Evolutionary conservation across 2,888 invertebrate species (phyloP).

Genomic region (Cartodere bifasciata): DNA sequence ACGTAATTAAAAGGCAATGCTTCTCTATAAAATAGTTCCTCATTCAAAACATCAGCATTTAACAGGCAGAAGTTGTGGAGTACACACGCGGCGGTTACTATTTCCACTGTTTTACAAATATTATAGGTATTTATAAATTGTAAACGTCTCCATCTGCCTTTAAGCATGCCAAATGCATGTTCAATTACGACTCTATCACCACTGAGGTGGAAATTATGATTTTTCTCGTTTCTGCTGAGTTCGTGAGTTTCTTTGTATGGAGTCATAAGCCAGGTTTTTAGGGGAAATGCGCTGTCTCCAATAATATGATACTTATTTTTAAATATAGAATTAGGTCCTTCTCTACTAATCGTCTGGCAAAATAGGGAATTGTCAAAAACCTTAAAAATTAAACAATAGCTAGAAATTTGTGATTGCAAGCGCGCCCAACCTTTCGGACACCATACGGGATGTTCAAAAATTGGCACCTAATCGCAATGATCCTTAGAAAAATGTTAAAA

Average conservation of each 20-base stretch:
- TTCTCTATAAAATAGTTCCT: too few relatives aligned
- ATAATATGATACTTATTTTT: not conserved
- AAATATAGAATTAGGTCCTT: too few relatives aligned
- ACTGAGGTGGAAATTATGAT: not conserved
- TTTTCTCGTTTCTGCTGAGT: not conserved
- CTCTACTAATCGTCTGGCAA: not conserved
- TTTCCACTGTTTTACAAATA: slow-evolving; percentile 13
- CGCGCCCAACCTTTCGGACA: too few relatives aligned
- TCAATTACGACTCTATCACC: slow-evolving; percentile 6
- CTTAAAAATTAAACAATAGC: slow-evolving; percentile 10
- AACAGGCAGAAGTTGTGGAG: slow-evolving; percentile 12
- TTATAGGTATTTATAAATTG: slow-evolving; percentile 14
- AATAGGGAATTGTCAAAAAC: not conserved
- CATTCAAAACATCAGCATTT: slow-evolving; percentile 7
- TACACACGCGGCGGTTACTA: slow-evolving; percentile 12
- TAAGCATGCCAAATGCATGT: slow-evolving; percentile 12
- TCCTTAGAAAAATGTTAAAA: too few relatives aligned
- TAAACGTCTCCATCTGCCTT: slow-evolving; percentile 13
- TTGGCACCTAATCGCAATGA: too few relatives aligned
- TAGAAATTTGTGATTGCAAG: too few relatives aligned
- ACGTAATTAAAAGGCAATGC: too few relatives aligned
- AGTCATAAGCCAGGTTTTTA: slow-evolving; percentile 1
- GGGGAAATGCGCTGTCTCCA: slow-evolving; percentile 2
- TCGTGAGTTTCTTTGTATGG: not conserved
- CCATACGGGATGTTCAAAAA: too few relatives aligned